Conservation (phyloP, 2,113 vertebrate genomes). For the Tetrao urogallus region DNA sequence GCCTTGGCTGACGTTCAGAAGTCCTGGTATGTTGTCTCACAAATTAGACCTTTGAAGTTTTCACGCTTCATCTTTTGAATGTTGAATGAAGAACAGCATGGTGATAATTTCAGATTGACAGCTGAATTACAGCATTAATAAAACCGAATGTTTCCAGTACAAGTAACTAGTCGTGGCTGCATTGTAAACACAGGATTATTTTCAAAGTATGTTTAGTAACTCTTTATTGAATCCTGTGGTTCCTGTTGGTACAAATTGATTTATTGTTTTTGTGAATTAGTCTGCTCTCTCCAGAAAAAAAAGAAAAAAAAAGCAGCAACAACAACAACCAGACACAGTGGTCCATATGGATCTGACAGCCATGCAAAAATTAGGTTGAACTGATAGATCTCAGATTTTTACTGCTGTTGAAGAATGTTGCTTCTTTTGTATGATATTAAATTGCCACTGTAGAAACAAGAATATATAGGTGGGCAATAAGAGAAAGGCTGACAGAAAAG, state of each 20-base stretch:
- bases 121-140: not conserved
- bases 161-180: not conserved
- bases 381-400: not conserved
- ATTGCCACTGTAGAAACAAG: conserved; percentile 42
- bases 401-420: conserved; percentile 33
- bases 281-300: not conserved
- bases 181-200: not conserved
- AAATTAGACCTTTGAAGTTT: not conserved
- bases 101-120: not conserved
- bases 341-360: not conserved
- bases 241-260: not conserved
- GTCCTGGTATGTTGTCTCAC: not conserved
- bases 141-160: not conserved
- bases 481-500: conserved; percentile 73
- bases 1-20: not conserved
- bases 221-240: not conserved
- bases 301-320: not conserved
- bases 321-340: not conserved
- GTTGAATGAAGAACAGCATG: not conserved
- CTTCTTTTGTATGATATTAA: conserved; percentile 4
- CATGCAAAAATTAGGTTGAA: not conserved
- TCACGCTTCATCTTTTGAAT: not conserved
- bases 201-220: not conserved
- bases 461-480: conserved; percentile 51
- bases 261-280: not conserved